Evolutionary conservation across 2,888 invertebrate genomes (phyloP).

Genomic region (Schizotus pectinicornis): DNA sequence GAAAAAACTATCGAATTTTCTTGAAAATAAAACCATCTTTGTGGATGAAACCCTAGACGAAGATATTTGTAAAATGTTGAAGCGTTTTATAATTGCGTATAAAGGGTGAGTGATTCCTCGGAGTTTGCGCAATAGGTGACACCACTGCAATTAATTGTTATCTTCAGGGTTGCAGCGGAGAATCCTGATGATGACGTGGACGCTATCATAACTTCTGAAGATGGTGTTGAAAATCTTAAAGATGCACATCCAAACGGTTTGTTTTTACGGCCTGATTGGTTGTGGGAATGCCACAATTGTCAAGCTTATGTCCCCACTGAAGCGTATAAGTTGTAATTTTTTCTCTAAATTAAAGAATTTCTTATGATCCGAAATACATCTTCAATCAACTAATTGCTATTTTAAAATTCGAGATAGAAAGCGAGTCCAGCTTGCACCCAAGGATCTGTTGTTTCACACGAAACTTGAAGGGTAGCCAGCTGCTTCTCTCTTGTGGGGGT

Average conservation of each 20-base stretch:
- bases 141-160: conserved; percentile 11
- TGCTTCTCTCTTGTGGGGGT: conserved; percentile 49
- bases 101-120: conserved; percentile 61
- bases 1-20: conserved; percentile 59
- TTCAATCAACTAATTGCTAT: background rate
- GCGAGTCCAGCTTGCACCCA: conserved; percentile 71
- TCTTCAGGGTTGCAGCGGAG: conserved; percentile 45
- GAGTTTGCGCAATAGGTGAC: background rate
- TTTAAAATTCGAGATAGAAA: conserved; percentile 62
- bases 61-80: conserved; percentile 50
- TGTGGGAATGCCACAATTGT: conserved; percentile 65
- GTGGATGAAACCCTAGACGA: conserved; percentile 56
- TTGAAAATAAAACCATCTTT: conserved; percentile 61
- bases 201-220: conserved; percentile 45
- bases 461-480: conserved; percentile 49
- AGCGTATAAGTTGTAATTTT: conserved; percentile 32
- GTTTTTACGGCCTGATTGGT: conserved; percentile 63
- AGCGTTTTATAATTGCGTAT: conserved; percentile 67
- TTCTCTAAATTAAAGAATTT: background rate
- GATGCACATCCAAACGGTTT: conserved; percentile 39
- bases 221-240: conserved; percentile 41
- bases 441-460: conserved; percentile 54
- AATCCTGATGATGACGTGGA: conserved; percentile 47
- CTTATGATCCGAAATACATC: background rate
- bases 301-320: conserved; percentile 43